These are phyloP conservation scores for Tenualosa ilisha DNA, from an alignment of 2,797 vertebrate species.

Conservation along the genomic window DNA sequence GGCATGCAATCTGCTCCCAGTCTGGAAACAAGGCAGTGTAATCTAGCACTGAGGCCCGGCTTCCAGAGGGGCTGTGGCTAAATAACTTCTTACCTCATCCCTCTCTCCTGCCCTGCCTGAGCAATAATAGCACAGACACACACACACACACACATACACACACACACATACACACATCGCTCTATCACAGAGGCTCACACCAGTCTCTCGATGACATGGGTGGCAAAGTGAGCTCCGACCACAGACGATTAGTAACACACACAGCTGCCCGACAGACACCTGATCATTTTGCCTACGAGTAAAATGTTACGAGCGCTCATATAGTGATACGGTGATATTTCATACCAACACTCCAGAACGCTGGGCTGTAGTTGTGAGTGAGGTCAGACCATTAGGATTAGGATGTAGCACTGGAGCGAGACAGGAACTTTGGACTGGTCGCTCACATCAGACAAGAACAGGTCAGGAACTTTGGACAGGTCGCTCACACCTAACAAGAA, in stretches of 20 bases:
- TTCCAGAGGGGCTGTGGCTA: constrained; percentile 44
- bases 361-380: neutral
- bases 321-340: neutral
- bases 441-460: too few relatives aligned
- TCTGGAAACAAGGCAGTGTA: constrained; percentile 11
- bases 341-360: neutral
- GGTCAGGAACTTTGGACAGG: too few relatives aligned
- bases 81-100: constrained; percentile 74
- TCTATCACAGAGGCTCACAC: neutral
- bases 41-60: neutral
- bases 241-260: neutral
- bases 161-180: neutral
- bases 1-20: neutral
- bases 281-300: neutral
- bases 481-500: too few relatives aligned
- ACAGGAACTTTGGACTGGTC: too few relatives aligned
- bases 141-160: constrained; percentile 1
- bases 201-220: constrained; percentile 23
- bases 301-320: neutral
- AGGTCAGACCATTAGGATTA: neutral
- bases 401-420: neutral
- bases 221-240: constrained; percentile 18
- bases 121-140: constrained; percentile 70
- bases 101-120: constrained; percentile 49
- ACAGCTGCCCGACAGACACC: neutral